phyloP scores from a whole-genome alignment of 2,888 invertebrate species.

The Seira musarum region DNA sequence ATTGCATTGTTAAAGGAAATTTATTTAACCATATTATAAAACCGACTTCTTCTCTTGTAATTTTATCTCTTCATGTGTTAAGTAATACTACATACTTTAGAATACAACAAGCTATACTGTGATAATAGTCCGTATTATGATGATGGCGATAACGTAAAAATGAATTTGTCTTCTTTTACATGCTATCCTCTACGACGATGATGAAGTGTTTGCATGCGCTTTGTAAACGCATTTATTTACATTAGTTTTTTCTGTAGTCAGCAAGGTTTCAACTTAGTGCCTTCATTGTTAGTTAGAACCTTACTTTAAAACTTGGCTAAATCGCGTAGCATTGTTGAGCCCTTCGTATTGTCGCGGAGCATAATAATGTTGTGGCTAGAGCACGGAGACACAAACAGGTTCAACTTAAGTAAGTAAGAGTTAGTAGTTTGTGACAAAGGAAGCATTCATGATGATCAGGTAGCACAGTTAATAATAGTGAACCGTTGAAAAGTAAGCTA shows the following conservation, averaged over 20 bases:
- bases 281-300: neutral
- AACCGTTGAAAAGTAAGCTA: no score
- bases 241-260: neutral
- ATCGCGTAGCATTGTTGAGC: neutral
- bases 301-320: neutral
- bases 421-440: constrained; percentile 5
- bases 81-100: neutral
- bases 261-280: constrained; percentile 3
- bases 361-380: neutral
- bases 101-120: no score
- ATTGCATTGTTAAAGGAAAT: constrained; percentile 29
- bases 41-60: constrained; percentile 46
- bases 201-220: constrained; percentile 4
- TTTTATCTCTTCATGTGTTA: constrained; percentile 17
- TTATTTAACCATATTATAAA: constrained; percentile 33
- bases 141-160: constrained; percentile 9
- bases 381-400: neutral
- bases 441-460: no score
- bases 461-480: no score
- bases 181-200: neutral
- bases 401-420: constrained; percentile 3
- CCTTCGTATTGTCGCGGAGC: neutral
- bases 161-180: neutral
- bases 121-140: neutral
- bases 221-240: neutral